Evolutionary conservation across 1,140 invertebrate species (phyloP), one percentile per base, ranked within the genome.

Genomic region (Anastrepha obliqua): DNA sequence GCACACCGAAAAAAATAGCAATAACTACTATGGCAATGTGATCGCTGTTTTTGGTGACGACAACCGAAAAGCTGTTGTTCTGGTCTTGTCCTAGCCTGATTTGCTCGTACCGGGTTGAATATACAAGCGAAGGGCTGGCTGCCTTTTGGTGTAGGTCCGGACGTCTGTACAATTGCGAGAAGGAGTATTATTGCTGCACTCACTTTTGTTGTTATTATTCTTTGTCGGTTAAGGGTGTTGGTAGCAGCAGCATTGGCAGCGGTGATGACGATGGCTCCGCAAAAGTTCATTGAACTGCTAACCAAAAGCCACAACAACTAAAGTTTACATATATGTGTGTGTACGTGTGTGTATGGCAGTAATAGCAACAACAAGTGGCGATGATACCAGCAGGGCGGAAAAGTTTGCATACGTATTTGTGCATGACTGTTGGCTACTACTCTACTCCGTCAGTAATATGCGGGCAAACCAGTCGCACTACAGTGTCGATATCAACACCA

Each of bases 201-300:
- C 74, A 9, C 44, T 47, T 51, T 81, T 81, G 47, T 81, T 81
- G 74, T 55, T 81, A 81, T 81, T 81, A 81, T 55, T 17, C 74
- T 81, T 81, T 81, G 44, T 5, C 44, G 17, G 5, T 55, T 51
- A n/a, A 15, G 39, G 44, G 74, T 17, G 47, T n/a, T 47, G 20
- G 29, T 67, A 20, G 13, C 29, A 29, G 39, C 39, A 29, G 67
- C 42, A 74, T 42, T 44, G 67, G 67, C 58, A 11, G 15, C 20
- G 59, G 20, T 7, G 42, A 62, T 15, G 39, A 29, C 85, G 58
- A 60, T 2, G 59, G 85, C 85, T 86, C 44, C 42, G 85, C 42
- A 86, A 60, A 86, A 62, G 86, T 87, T 87, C 86, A 87, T 67
- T 65, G 62, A 87, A 64, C 86, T 87, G 20, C 60, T 9, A 67